phyloP scores from a whole-genome alignment of 2,888 invertebrate genomes.

The Drosophila mimetica region DNA sequence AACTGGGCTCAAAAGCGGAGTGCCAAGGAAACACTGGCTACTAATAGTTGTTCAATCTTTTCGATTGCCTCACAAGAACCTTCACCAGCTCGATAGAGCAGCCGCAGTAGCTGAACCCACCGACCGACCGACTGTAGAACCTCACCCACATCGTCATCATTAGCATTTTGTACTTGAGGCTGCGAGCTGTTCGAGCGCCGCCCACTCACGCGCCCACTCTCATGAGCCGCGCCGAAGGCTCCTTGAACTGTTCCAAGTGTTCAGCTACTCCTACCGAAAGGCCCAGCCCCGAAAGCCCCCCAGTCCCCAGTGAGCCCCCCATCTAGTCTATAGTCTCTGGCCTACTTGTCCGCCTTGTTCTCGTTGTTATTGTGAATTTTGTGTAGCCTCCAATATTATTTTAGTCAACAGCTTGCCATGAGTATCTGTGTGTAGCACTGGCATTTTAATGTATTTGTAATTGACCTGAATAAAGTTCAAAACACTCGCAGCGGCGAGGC shows the following conservation, averaged over 20 bases:
- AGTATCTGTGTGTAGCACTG: slow-evolving; percentile 59
- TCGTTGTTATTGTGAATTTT: slow-evolving; percentile 49
- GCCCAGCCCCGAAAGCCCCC: slow-evolving; percentile 27
- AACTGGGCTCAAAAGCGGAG: neutral
- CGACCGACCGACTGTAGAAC: slow-evolving; percentile 1
- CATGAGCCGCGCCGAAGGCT: slow-evolving; percentile 21
- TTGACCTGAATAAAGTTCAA: slow-evolving; percentile 85
- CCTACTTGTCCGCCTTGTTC: slow-evolving; percentile 39
- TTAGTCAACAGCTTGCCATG: slow-evolving; percentile 72
- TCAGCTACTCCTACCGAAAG: slow-evolving; percentile 22
- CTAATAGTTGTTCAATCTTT: no score
- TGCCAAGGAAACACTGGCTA: no score
- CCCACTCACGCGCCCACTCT: slow-evolving; percentile 31
- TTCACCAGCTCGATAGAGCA: neutral
- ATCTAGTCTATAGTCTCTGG: slow-evolving; percentile 6
- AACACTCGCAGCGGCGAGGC: slow-evolving; percentile 74
- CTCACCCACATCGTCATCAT: slow-evolving; percentile 41
- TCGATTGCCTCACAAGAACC: slow-evolving; percentile 6
- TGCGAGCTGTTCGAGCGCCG: slow-evolving; percentile 25
- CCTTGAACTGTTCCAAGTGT: slow-evolving; percentile 51
- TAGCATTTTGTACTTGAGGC: slow-evolving; percentile 70
- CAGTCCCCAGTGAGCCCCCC: slow-evolving; percentile 20
- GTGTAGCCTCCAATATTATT: slow-evolving; percentile 80
- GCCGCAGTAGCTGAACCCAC: neutral
- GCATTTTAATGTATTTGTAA: slow-evolving; percentile 83